Evolutionary conservation across 2,888 invertebrate genomes (phyloP), one percentile per base, ranked within the genome.

Genomic region (Sminthurinus aureus): DNA sequence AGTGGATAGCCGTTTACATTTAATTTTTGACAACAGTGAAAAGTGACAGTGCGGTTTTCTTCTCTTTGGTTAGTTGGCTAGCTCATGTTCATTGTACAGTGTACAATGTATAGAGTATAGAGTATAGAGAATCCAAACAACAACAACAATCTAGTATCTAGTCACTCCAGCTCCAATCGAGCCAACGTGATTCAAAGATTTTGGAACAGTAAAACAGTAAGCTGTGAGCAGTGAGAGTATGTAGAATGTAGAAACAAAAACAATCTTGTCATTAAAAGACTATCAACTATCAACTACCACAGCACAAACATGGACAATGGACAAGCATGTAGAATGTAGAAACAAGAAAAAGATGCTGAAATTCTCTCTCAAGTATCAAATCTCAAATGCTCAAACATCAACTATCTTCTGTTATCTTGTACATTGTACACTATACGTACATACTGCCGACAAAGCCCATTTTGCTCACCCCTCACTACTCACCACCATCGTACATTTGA

Each of bases 181-280:
- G 38, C 38, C 6, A 38, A 38, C 38, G 38, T 38, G 38, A 38
- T 38, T 38, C 38, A 1, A 38, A 38, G 38, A 38, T 38, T 38
- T 38, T 6, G 6, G 38, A 38, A 38, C 38, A 58, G 58, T 18
- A 58, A 58, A 15, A 18, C 58, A 58, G 58, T 58, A 11, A 58
- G 13, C 52, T 11, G 52, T 52, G 52, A 52, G 52, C 52, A 52
- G 52, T 78, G 77, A 78, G 64, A 78, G 58, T 12, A 24, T 22
- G 64, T 78, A 66, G 78, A 26, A 66, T 58, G 66, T 26, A 66
- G 26, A 64, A 78, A 66, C 64, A 64, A 67, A n/a, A 20, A 22
- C 71, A 24, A 77, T 58, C 77, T 77, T 58, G 20, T 78, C 58
- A 78, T 78, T 78, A 78, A 78, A 78, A 26, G 66, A 24, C 78